A percentile compares a stretch with the other conserved stretches of the same genome.
These are phyloP conservation scores for Bothrops alternatus DNA, from an alignment of 2,797 vertebrate genomes.

Conservation along the genomic window DNA sequence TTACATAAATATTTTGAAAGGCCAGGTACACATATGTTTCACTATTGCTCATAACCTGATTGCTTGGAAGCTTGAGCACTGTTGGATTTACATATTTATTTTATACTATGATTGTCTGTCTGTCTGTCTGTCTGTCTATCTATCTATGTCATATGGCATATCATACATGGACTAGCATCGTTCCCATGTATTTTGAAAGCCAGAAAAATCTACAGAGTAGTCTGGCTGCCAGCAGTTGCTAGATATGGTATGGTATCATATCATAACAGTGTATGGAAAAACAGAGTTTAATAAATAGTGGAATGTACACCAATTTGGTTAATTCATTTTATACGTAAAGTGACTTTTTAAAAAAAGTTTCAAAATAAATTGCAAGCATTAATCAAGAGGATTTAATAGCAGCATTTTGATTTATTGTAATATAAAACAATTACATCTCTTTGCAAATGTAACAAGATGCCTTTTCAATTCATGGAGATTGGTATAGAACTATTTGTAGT, in stretches of 20 bases:
- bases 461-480: constrained; percentile 45
- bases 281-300: not conserved
- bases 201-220: not conserved
- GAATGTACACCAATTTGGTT: constrained; percentile 1
- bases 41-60: not conserved
- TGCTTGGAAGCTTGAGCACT: not conserved
- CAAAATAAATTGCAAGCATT: constrained; percentile 19
- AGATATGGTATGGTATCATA: not conserved
- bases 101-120: not conserved
- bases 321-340: not conserved
- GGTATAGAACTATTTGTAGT: constrained; percentile 8
- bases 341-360: not conserved
- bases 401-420: constrained; percentile 30
- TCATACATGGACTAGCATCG: not conserved
- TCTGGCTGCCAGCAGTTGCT: not conserved
- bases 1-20: constrained; percentile 26
- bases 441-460: constrained; percentile 39
- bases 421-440: constrained; percentile 31
- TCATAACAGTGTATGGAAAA: not conserved
- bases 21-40: constrained; percentile 8
- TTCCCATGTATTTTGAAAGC: not conserved
- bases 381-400: constrained; percentile 30
- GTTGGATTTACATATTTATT: not conserved
- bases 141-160: not conserved
- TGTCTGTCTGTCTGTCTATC: too few relatives aligned